These are phyloP conservation scores for Drosophila infuscata DNA, from an alignment of 2,888 invertebrate species.

Conservation along the genomic window DNA sequence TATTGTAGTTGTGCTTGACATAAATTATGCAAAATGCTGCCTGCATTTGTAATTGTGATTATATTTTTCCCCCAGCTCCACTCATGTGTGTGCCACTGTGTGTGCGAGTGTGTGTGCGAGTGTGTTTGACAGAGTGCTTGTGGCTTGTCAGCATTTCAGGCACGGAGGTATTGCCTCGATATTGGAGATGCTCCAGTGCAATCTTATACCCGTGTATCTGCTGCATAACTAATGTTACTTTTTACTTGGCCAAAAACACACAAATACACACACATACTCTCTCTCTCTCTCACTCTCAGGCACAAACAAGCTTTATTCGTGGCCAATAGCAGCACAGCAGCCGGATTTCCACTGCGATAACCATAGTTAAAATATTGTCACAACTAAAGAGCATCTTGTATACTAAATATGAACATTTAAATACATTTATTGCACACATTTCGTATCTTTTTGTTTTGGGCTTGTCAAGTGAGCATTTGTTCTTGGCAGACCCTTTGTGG, in stretches of 20 bases:
- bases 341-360: constrained; percentile 51
- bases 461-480: constrained; percentile 13
- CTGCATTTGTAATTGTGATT: constrained; percentile 82
- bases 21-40: constrained; percentile 80
- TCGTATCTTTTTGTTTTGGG: constrained; percentile 8
- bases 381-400: constrained; percentile 15
- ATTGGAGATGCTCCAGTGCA: constrained; percentile 38
- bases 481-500: neutral
- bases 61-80: constrained; percentile 58
- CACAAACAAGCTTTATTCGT: constrained; percentile 21
- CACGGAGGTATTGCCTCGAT: constrained; percentile 13
- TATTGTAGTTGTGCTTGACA: constrained; percentile 77
- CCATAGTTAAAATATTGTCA: constrained; percentile 28
- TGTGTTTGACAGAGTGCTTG: constrained; percentile 13
- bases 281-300: neutral
- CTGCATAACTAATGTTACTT: constrained; percentile 73
- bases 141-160: constrained; percentile 43
- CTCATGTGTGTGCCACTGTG: constrained; percentile 1
- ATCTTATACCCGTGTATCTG: constrained; percentile 51
- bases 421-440: constrained; percentile 6
- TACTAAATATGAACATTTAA: neutral
- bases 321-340: constrained; percentile 36
- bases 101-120: neutral
- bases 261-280: constrained; percentile 38
- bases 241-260: constrained; percentile 29